Evolutionary conservation across 2,888 invertebrate genomes (phyloP).

Genomic region (Drosophila maculinotata): DNA sequence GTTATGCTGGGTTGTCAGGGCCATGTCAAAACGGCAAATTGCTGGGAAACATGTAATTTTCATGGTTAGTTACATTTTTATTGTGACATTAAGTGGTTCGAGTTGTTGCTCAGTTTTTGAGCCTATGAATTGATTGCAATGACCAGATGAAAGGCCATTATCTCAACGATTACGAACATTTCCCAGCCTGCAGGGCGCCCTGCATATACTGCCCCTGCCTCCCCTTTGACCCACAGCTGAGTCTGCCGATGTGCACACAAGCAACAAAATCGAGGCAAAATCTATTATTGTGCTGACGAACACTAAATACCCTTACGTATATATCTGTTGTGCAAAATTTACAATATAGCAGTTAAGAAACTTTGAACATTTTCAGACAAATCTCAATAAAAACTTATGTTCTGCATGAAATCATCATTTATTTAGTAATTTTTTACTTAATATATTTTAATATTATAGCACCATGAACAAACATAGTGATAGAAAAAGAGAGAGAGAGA

Average conservation of each 20-base stretch:
- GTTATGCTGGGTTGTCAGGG: slow-evolving; percentile 55
- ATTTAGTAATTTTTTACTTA: too few species aligned
- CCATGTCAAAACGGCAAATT: slow-evolving; percentile 75
- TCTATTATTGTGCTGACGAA: not conserved
- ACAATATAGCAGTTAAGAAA: too few species aligned
- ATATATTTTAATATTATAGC: too few species aligned
- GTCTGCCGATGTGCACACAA: slow-evolving; percentile 7
- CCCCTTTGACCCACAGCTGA: not conserved
- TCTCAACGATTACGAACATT: slow-evolving; percentile 26
- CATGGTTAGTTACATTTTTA: slow-evolving; percentile 82
- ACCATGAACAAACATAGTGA: too few species aligned
- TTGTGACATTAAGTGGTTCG: slow-evolving; percentile 80
- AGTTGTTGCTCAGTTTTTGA: slow-evolving; percentile 51
- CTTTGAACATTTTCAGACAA: too few species aligned
- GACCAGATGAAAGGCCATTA: slow-evolving; percentile 60
- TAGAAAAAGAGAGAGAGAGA: too few species aligned
- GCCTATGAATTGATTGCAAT: slow-evolving; percentile 76
- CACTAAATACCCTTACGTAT: slow-evolving; percentile 5
- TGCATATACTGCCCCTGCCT: slow-evolving; percentile 1
- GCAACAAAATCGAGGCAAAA: slow-evolving; percentile 3
- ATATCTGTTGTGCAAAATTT: not conserved
- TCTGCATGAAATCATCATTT: too few species aligned
- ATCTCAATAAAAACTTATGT: too few species aligned
- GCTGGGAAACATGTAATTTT: slow-evolving; percentile 80
- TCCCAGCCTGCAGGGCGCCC: slow-evolving; percentile 2